phyloP scores from a whole-genome alignment of 92 coral and sea anemone species.

The Paramuricea clavata region DNA sequence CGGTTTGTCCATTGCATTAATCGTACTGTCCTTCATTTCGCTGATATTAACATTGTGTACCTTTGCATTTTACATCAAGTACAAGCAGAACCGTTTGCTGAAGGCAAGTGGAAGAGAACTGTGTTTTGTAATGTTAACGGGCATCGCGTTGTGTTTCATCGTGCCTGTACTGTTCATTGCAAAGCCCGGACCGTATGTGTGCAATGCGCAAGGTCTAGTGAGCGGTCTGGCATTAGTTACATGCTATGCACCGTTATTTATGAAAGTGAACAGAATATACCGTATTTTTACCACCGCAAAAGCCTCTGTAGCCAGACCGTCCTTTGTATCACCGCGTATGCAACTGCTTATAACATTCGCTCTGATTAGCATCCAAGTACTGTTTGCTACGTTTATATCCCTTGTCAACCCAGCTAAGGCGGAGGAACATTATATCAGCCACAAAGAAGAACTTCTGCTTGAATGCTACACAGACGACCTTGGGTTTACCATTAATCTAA shows the following conservation, averaged over 20 bases:
- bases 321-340: conserved; percentile 81
- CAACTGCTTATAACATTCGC: conserved; percentile 83
- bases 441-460: conserved; percentile 27
- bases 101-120: conserved; percentile 95
- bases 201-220: conserved; percentile 7
- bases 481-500: conserved; percentile 24
- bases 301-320: conserved; percentile 85
- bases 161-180: conserved; percentile 22
- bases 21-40: conserved; percentile 60
- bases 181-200: conserved; percentile 6
- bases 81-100: conserved; percentile 72
- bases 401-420: conserved; percentile 75
- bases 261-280: conserved; percentile 90
- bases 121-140: conserved; percentile 31
- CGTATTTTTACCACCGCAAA: conserved; percentile 88
- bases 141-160: conserved; percentile 25
- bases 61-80: conserved; percentile 60
- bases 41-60: conserved; percentile 55
- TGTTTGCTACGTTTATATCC: conserved; percentile 77
- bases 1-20: conserved; percentile 52
- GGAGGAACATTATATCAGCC: conserved; percentile 54
- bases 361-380: conserved; percentile 74
- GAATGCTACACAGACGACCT: conserved; percentile 27
- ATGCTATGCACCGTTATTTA: conserved; percentile 95
- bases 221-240: conserved; percentile 30